Evolutionary conservation across 2,113 vertebrate genomes (phyloP), one percentile per base, ranked within the genome.

Genomic region (Anas platyrhynchos): DNA sequence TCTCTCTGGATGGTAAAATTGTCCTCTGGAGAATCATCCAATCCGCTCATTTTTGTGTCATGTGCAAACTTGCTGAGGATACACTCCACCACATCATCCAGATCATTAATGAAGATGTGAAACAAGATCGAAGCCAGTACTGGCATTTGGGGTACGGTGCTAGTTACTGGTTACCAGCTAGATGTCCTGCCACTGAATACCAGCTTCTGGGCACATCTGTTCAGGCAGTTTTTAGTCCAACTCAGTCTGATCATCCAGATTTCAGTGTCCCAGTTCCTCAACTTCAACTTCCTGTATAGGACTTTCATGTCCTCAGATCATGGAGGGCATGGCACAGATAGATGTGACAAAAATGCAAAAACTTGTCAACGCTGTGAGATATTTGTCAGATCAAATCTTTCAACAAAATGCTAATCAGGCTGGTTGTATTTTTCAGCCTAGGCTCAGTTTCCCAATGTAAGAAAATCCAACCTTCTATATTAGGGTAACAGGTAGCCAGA

Each of bases 401-500:
- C 16, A 71, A 50, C 10, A 85, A 63, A 87, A 75, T 63, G 58
- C 17, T 46, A 32, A 31, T 73, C 44, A 56, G 73, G 16, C 11
- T 15, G 63, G 18, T 55, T 78, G 21, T 62, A 48, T n/a, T 87
- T 81, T 87, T 86, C 18, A 83, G n/a, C 21, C 3, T 71, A 23
- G 10, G 58, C 3, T 43, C 52, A 22, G 41, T 67, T 62, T 41
- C 21, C 15, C 18, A 69, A 25, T 62, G 4, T 48, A 46, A 65
- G 22, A 74, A 69, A 69, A 29, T 1, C 7, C 16, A 6, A 3
- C 6, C 69, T 77, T 74, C 61, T 3, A 0, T 73, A 17, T 3
- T 61, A 12, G 4, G 63, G 1, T 25, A 54, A 54, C 17, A 75
- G 58, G 6, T 88, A 46, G 4, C n/a, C 11, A 55, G 6, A 10